Percentiles rank a stretch among this genome's conserved stretches.
Evolutionary conservation across 2,797 vertebrate genomes (phyloP).

Genomic region (Fundulus diaphanus): DNA sequence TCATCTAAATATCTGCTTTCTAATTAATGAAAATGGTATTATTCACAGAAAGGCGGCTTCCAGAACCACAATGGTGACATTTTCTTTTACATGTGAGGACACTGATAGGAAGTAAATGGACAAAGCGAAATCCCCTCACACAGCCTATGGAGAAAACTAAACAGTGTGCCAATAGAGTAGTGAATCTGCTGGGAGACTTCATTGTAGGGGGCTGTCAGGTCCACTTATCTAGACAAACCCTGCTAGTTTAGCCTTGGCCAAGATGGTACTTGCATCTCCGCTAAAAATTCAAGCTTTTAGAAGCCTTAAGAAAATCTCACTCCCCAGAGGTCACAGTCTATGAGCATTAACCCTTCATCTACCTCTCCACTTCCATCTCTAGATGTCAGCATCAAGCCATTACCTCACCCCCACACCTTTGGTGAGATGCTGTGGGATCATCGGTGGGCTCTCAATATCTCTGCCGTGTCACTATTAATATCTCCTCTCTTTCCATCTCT

Average conservation of each 20-base stretch:
- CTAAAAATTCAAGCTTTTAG: constrained; percentile 68
- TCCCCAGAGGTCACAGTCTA: constrained; percentile 68
- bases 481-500: constrained; percentile 58
- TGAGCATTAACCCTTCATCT: constrained; percentile 66
- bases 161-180: constrained; percentile 40
- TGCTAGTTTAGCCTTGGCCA: constrained; percentile 44
- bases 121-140: constrained; percentile 55
- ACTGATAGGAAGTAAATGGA: constrained; percentile 38
- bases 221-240: constrained; percentile 63
- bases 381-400: constrained; percentile 66
- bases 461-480: constrained; percentile 69
- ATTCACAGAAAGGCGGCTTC: neutral
- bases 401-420: constrained; percentile 64
- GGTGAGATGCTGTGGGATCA: constrained; percentile 42
- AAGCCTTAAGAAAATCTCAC: constrained; percentile 64
- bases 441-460: constrained; percentile 54
- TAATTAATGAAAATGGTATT: neutral
- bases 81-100: constrained; percentile 19
- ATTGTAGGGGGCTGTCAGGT: constrained; percentile 63
- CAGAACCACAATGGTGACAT: constrained; percentile 12
- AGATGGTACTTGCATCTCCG: constrained; percentile 49
- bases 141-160: constrained; percentile 44
- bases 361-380: constrained; percentile 45
- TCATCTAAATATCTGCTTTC: neutral
- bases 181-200: constrained; percentile 52